A percentile compares a stretch with the other conserved stretches of the same genome.
Evolutionary conservation across 2,888 invertebrate species (phyloP).

Genomic region (Scelioninae gen. 1): DNA sequence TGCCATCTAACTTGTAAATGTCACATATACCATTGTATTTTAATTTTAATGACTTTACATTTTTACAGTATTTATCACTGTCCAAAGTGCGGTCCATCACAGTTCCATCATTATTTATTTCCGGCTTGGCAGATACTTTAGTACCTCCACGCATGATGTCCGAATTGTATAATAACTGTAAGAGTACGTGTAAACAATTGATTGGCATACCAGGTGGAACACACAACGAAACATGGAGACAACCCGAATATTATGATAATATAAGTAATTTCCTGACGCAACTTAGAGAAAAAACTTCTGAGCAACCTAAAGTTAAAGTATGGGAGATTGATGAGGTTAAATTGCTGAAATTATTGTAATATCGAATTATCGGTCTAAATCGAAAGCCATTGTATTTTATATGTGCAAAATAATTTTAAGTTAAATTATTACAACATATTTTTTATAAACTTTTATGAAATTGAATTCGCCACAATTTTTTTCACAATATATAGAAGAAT

Average conservation of each 20-base stretch:
- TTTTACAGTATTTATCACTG: slow-evolving; percentile 89
- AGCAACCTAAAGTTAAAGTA: slow-evolving; percentile 74
- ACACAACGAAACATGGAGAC: slow-evolving; percentile 98
- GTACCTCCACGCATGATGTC: slow-evolving; percentile 97
- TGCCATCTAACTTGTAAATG: too few relatives aligned
- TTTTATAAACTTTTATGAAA: too few relatives aligned
- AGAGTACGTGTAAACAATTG: slow-evolving; percentile 91
- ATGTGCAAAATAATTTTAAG: too few relatives aligned
- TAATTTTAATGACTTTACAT: not conserved
- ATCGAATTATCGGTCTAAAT: not conserved
- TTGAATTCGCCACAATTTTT: too few relatives aligned
- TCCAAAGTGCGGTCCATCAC: slow-evolving; percentile 90
- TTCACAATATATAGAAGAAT: too few relatives aligned
- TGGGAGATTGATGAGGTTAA: slow-evolving; percentile 79
- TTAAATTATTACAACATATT: too few relatives aligned
- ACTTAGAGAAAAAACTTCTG: slow-evolving; percentile 79
- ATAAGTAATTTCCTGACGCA: slow-evolving; percentile 79
- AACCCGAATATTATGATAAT: slow-evolving; percentile 90
- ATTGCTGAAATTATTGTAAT: not conserved
- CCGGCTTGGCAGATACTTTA: slow-evolving; percentile 93
- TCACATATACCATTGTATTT: too few relatives aligned
- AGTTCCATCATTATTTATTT: slow-evolving; percentile 93
- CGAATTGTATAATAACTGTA: slow-evolving; percentile 90
- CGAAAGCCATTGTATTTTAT: too few relatives aligned
- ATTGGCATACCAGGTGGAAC: slow-evolving; percentile 92